Conservation (phyloP, 2,797 vertebrate species). For the Rhadinocentrus ornatus region DNA sequence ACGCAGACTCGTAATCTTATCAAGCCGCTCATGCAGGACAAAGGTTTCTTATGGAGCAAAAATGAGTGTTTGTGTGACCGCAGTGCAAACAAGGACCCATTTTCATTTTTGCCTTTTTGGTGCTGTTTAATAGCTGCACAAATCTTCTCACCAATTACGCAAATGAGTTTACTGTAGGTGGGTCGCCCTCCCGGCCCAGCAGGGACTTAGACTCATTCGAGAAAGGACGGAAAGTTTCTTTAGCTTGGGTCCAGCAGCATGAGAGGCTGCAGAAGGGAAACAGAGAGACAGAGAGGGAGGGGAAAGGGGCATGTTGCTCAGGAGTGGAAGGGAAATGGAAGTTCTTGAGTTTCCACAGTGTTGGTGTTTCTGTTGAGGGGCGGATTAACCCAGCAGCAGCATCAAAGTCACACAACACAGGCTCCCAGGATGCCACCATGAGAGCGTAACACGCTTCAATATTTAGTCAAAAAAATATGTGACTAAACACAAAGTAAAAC, state of each 20-base stretch:
- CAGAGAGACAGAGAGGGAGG: slow-evolving; percentile 2
- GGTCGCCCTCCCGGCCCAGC: slow-evolving; percentile 25
- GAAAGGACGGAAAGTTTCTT: slow-evolving; percentile 46
- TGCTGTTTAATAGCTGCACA: slow-evolving; percentile 49
- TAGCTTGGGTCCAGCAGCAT: slow-evolving; percentile 26
- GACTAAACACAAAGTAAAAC: too few relatives aligned
- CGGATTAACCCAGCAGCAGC: neutral
- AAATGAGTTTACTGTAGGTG: slow-evolving; percentile 56
- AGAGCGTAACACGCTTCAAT: too few relatives aligned
- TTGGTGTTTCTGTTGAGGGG: neutral
- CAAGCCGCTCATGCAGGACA: slow-evolving; percentile 65
- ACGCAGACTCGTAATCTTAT: slow-evolving; percentile 64
- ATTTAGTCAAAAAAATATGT: too few relatives aligned
- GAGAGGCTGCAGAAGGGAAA: slow-evolving; percentile 8
- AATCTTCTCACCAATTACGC: slow-evolving; percentile 66
- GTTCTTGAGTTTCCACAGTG: neutral
- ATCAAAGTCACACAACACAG: too few relatives aligned
- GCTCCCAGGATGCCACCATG: too few relatives aligned
- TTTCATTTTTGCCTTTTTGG: slow-evolving; percentile 44
- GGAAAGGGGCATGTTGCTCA: neutral
- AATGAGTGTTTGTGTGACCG: neutral
- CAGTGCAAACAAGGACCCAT: slow-evolving; percentile 47
- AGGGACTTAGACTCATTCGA: slow-evolving; percentile 62
- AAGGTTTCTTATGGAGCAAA: slow-evolving; percentile 52
- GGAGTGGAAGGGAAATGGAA: neutral